Percentiles rank a stretch among this genome's conserved stretches.
Evolutionary conservation across 2,113 vertebrate genomes (phyloP).

Genomic region (Callocephalon fimbriatum): DNA sequence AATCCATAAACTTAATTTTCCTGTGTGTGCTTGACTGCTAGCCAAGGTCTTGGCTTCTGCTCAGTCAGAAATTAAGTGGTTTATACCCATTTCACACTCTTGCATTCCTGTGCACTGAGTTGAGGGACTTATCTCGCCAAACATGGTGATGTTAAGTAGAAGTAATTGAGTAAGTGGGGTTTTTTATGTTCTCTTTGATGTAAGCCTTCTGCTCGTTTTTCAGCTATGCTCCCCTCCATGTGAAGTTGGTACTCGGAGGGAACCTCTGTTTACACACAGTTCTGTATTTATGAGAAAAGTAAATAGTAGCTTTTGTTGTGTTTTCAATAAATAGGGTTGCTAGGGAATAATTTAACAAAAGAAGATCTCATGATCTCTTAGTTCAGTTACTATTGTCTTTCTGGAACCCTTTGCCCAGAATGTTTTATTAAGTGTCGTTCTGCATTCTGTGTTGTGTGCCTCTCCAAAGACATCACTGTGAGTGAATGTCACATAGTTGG

Average conservation of each 20-base stretch:
- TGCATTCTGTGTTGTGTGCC: neutral
- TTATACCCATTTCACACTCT: conserved; percentile 28
- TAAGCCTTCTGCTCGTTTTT: conserved; percentile 10
- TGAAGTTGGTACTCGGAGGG: conserved; percentile 5
- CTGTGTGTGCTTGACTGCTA: neutral
- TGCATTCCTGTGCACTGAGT: neutral
- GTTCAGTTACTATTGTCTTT: neutral
- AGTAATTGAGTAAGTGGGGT: conserved; percentile 16
- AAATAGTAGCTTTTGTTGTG: conserved; percentile 20
- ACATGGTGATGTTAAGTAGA: neutral
- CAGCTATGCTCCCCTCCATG: neutral
- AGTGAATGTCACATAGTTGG: neutral
- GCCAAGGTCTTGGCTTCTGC: conserved; percentile 37
- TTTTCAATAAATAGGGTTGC: conserved; percentile 1
- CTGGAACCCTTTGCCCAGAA: neutral
- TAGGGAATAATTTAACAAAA: conserved; percentile 30
- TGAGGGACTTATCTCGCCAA: neutral
- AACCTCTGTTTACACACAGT: neutral
- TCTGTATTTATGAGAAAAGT: conserved; percentile 23
- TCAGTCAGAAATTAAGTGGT: conserved; percentile 18
- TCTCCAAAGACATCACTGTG: neutral
- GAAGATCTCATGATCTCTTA: neutral
- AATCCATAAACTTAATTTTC: conserved; percentile 21
- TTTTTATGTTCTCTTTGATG: neutral
- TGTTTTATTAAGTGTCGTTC: neutral